Conservation (phyloP, 2,797 vertebrate genomes). For the Pelodytes ibericus region DNA sequence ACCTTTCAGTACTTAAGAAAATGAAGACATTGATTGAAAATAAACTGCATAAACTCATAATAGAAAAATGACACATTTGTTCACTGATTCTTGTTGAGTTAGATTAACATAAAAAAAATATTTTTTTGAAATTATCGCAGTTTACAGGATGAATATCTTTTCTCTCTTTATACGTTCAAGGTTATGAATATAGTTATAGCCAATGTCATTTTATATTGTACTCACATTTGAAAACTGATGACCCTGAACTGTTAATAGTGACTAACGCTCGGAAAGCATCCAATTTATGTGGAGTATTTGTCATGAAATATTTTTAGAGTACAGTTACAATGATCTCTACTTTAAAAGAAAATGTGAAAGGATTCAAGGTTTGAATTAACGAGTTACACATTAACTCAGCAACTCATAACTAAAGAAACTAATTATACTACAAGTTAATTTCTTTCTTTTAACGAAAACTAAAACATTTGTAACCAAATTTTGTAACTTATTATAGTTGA, state of each 20-base stretch:
- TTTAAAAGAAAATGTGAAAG: constrained; percentile 29
- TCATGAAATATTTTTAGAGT: constrained; percentile 33
- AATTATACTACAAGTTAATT: too few relatives aligned
- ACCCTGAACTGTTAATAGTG: constrained; percentile 39
- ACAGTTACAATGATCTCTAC: constrained; percentile 29
- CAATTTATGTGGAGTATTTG: constrained; percentile 32
- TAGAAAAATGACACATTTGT: not conserved
- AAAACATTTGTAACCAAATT: too few relatives aligned
- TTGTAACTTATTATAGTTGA: too few relatives aligned
- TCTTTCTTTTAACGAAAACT: too few relatives aligned
- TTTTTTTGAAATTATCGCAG: not conserved
- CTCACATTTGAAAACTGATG: constrained; percentile 23
- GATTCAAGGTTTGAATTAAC: constrained; percentile 33
- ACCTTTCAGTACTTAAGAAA: too few relatives aligned
- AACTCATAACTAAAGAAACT: not conserved
- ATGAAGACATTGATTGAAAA: not conserved
- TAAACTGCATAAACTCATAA: not conserved
- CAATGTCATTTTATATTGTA: constrained; percentile 34
- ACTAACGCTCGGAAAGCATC: constrained; percentile 21
- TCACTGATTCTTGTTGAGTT: not conserved
- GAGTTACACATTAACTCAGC: not conserved
- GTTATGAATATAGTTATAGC: constrained; percentile 16
- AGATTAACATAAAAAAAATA: not conserved
- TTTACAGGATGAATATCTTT: not conserved
- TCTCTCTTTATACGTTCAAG: not conserved